Percentiles rank a stretch among this genome's conserved stretches.
Evolutionary conservation across 2,113 vertebrate genomes (phyloP).

Genomic region (Alaudala cheleensis): DNA sequence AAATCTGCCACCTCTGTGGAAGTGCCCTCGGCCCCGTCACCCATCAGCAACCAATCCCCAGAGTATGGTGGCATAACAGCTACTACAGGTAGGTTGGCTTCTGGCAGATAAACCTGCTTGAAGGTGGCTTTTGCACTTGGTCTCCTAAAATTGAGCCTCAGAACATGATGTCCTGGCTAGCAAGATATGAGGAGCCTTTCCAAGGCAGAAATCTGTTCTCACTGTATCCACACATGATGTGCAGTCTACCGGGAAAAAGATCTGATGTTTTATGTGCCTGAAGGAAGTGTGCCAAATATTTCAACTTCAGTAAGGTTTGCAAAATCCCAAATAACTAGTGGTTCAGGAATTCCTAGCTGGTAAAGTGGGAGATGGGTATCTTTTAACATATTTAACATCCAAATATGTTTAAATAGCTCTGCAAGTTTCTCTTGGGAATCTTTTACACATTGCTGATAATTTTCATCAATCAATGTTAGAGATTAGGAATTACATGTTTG

Average conservation of each 20-base stretch:
- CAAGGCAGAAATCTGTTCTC: not conserved
- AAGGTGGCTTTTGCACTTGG: not conserved
- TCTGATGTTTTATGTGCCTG: not conserved
- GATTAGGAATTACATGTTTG: not conserved
- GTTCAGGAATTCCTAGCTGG: not conserved
- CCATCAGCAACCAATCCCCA: constrained; percentile 86
- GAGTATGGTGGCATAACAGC: constrained; percentile 83
- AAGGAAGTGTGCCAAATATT: not conserved
- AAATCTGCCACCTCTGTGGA: constrained; percentile 88
- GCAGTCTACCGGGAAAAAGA: not conserved
- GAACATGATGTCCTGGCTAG: not conserved
- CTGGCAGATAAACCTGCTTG: not conserved
- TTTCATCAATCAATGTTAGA: not conserved
- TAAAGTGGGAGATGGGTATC: not conserved
- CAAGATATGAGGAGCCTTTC: not conserved
- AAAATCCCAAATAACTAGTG: not conserved
- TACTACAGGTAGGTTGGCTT: constrained; percentile 84
- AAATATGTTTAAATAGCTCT: not conserved
- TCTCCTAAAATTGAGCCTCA: not conserved
- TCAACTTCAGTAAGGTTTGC: not conserved
- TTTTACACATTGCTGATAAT: not conserved
- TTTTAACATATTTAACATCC: not conserved
- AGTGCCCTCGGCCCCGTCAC: constrained; percentile 83
- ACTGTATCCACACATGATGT: not conserved
- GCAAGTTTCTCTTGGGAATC: not conserved